Evolutionary conservation across 2,888 invertebrate genomes (phyloP).

Genomic region (Invenusta paracnida): DNA sequence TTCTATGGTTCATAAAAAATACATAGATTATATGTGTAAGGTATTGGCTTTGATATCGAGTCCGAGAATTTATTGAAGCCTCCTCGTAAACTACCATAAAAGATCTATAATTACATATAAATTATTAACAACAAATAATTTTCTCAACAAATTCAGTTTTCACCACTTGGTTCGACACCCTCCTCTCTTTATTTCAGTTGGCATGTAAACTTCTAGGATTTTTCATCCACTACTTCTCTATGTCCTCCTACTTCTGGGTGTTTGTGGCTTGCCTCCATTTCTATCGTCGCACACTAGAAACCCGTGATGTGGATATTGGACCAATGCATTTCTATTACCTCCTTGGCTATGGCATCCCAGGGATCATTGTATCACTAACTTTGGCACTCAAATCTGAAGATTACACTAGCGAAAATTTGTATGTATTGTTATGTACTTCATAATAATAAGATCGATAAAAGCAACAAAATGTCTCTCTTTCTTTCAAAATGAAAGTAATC

Average conservation of each 20-base stretch:
- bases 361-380: not conserved
- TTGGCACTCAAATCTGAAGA: not conserved
- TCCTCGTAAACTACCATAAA: too few relatives aligned
- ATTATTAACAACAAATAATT: too few relatives aligned
- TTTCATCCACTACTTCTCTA: not conserved
- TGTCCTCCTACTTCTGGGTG: not conserved
- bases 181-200: not conserved
- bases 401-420: not conserved
- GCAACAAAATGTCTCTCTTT: too few relatives aligned
- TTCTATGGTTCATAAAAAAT: too few relatives aligned
- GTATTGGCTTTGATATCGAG: too few relatives aligned
- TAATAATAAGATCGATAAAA: too few relatives aligned
- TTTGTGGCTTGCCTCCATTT: not conserved
- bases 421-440: not conserved
- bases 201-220: not conserved
- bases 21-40: too few relatives aligned
- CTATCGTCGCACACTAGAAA: not conserved
- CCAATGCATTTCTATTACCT: not conserved
- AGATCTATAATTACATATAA: too few relatives aligned
- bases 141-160: too few relatives aligned
- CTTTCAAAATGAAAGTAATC: too few relatives aligned
- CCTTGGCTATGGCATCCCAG: not conserved
- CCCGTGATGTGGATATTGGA: not conserved
- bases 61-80: too few relatives aligned
- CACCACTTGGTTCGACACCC: too few relatives aligned